phyloP scores from a whole-genome alignment of 2,888 invertebrate species.

The Gastrophysa polygoni region DNA sequence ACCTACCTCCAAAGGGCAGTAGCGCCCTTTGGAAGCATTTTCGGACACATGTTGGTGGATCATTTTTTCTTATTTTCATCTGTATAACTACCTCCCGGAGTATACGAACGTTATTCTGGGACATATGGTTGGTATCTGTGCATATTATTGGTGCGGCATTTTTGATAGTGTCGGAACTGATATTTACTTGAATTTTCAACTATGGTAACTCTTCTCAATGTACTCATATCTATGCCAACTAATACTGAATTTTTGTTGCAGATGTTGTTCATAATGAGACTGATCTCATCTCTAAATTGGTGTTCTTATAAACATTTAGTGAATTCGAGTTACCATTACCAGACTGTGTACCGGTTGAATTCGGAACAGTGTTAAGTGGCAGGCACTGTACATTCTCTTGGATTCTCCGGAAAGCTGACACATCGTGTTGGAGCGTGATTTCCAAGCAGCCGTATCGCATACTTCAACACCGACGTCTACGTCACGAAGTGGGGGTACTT shows the following conservation, averaged over 20 bases:
- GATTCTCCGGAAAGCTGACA: not conserved
- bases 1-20: too few species aligned
- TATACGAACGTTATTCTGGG: too few species aligned
- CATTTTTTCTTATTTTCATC: too few species aligned
- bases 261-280: slow-evolving; percentile 48
- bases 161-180: too few species aligned
- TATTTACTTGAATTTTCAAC: too few species aligned
- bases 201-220: too few species aligned
- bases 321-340: slow-evolving; percentile 48
- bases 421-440: not conserved
- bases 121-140: too few species aligned
- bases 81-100: too few species aligned
- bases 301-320: slow-evolving; percentile 51
- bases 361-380: slow-evolving; percentile 29
- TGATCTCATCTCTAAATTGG: slow-evolving; percentile 46
- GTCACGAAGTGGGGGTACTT: slow-evolving; percentile 19
- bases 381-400: not conserved
- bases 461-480: slow-evolving; percentile 15
- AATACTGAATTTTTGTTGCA: slow-evolving; percentile 34
- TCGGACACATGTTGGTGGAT: too few species aligned
- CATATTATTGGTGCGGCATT: too few species aligned
- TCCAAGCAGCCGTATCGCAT: not conserved
- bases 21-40: too few species aligned
- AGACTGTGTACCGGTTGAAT: slow-evolving; percentile 47
- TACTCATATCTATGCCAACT: not conserved